phyloP scores from a whole-genome alignment of 1,140 invertebrate species.

The Palaemon carinicauda region DNA sequence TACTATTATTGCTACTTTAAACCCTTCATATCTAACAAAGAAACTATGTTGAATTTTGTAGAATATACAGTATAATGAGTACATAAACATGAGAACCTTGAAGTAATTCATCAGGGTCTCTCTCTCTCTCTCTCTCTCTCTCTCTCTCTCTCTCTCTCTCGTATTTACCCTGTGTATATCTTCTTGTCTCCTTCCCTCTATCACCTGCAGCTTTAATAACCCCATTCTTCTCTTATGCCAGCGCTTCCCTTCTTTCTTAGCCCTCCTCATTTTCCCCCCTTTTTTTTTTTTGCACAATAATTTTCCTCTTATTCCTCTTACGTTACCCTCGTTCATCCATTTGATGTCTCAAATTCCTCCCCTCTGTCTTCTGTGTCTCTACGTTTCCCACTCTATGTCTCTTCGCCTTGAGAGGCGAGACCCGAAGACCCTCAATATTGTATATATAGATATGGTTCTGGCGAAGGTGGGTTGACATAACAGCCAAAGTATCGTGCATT shows the following conservation, averaged over 20 bases:
- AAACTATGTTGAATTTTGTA: background rate
- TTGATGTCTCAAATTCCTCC: too few species aligned
- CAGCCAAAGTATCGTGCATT: conserved; percentile 22
- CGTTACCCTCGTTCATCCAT: background rate
- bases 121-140: background rate
- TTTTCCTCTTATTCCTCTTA: background rate
- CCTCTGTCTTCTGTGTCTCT: background rate
- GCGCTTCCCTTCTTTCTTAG: too few species aligned
- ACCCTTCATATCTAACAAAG: background rate
- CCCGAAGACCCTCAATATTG: background rate
- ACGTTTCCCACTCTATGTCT: background rate
- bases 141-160: background rate
- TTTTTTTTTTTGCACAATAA: background rate
- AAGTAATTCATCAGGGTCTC: background rate
- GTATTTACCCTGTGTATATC: background rate
- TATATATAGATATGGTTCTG: background rate
- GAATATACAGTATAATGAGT: background rate
- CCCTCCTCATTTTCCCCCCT: background rate
- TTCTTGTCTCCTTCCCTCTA: background rate
- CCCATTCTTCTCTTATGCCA: too few species aligned
- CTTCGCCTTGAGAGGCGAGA: background rate
- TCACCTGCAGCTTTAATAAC: background rate
- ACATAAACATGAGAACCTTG: background rate
- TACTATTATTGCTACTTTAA: too few species aligned
- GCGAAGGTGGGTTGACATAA: conserved; percentile 6